These are phyloP conservation scores for Luidia sarsii DNA, from an alignment of 53 echinoderm and acorn worm species.

Conservation along the genomic window DNA sequence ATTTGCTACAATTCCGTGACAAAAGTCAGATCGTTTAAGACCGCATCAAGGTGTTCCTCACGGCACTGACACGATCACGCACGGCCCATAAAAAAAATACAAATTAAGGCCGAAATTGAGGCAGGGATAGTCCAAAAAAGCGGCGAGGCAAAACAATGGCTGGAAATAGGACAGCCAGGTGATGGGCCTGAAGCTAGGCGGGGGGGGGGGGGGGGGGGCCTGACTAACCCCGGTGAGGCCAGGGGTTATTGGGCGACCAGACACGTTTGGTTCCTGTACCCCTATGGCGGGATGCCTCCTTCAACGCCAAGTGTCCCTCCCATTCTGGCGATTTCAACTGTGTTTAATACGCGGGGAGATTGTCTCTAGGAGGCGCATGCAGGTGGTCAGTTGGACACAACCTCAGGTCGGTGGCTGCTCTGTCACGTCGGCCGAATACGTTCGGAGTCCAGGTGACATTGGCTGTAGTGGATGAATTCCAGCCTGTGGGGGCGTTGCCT, in stretches of 20 bases:
- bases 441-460: too few relatives aligned
- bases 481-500: too few relatives aligned
- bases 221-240: background rate
- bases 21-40: slow-evolving; percentile 34
- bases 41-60: background rate
- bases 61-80: slow-evolving; percentile 33
- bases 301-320: slow-evolving; percentile 21
- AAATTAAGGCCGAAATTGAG: slow-evolving; percentile 23
- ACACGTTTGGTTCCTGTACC: slow-evolving; percentile 23
- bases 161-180: slow-evolving; percentile 34
- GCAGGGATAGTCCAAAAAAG: background rate
- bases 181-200: slow-evolving; percentile 23
- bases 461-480: too few relatives aligned
- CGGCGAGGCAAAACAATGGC: slow-evolving; percentile 1
- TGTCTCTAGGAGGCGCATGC: slow-evolving; percentile 6
- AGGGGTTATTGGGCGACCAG: slow-evolving; percentile 42
- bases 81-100: slow-evolving; percentile 17
- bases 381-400: background rate
- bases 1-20: slow-evolving; percentile 17
- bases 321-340: background rate
- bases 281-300: slow-evolving; percentile 3
- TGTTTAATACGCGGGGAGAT: background rate
- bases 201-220: too few relatives aligned
- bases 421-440: too few relatives aligned
- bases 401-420: too few relatives aligned